A percentile compares a stretch with the other conserved stretches of the same genome.
phyloP scores from a whole-genome alignment of 2,797 vertebrate species.

The Notoglanidium macrostoma region DNA sequence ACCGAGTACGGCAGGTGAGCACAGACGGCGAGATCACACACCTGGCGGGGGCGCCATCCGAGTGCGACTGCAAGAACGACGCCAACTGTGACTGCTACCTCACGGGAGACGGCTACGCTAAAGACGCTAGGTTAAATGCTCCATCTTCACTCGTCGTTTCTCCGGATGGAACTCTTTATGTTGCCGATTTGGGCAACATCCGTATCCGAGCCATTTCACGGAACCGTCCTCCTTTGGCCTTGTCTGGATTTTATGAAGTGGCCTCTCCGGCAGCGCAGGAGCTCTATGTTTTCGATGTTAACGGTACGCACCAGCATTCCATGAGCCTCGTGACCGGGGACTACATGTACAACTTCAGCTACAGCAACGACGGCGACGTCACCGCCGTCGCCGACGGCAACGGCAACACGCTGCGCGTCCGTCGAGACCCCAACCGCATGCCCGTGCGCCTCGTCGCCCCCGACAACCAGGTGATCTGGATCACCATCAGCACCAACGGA shows the following conservation, averaged over 20 bases:
- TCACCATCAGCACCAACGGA: slow-evolving; percentile 95
- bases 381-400: slow-evolving; percentile 94
- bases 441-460: slow-evolving; percentile 94
- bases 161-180: slow-evolving; percentile 91
- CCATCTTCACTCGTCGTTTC: slow-evolving; percentile 95
- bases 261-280: slow-evolving; percentile 93
- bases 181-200: slow-evolving; percentile 95
- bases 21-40: slow-evolving; percentile 96
- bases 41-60: slow-evolving; percentile 88
- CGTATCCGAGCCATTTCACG: slow-evolving; percentile 90
- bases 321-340: slow-evolving; percentile 93
- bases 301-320: slow-evolving; percentile 96
- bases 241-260: slow-evolving; percentile 89
- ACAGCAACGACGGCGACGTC: slow-evolving; percentile 95
- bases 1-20: slow-evolving; percentile 93
- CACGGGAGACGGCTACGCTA: slow-evolving; percentile 92
- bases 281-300: slow-evolving; percentile 95
- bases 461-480: slow-evolving; percentile 96
- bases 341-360: slow-evolving; percentile 97
- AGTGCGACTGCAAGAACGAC: slow-evolving; percentile 98
- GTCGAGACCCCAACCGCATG: slow-evolving; percentile 93
- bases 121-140: slow-evolving; percentile 90
- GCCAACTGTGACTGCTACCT: slow-evolving; percentile 98
- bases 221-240: slow-evolving; percentile 84
- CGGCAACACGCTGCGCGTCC: slow-evolving; percentile 91